A percentile compares a stretch with the other conserved stretches of the same genome.
Evolutionary conservation across 1,140 invertebrate species (phyloP).

Genomic region (Liolophura sinensis): DNA sequence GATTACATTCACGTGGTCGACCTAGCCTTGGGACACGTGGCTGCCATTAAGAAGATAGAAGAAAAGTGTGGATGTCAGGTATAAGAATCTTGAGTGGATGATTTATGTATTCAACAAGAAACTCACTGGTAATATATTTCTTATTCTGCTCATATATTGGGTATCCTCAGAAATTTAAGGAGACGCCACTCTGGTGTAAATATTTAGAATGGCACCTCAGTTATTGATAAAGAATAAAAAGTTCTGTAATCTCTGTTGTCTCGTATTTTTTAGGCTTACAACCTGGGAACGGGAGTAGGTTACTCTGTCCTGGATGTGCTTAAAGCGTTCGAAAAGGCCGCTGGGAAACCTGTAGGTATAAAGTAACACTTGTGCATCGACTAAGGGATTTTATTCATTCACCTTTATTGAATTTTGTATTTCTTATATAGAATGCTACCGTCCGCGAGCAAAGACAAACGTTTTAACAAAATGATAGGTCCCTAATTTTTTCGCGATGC

Average conservation of each 20-base stretch:
- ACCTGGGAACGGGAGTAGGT: conserved; percentile 90
- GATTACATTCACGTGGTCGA: conserved; percentile 98
- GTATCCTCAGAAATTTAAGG: too few species aligned
- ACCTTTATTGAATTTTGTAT: background rate
- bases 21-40: conserved; percentile 86
- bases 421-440: background rate
- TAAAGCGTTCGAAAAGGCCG: conserved; percentile 76
- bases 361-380: background rate
- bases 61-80: conserved; percentile 67
- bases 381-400: too few species aligned
- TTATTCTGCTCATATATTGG: too few species aligned
- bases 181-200: too few species aligned
- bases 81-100: conserved; percentile 4
- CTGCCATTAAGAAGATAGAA: conserved; percentile 72
- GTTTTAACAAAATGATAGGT: background rate
- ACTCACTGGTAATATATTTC: too few species aligned
- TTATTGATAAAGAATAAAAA: background rate
- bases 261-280: conserved; percentile 70
- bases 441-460: background rate
- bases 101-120: too few species aligned
- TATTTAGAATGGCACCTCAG: too few species aligned
- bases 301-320: conserved; percentile 89
- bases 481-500: too few species aligned
- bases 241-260: conserved; percentile 60
- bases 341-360: conserved; percentile 63